Evolutionary conservation across 2,113 vertebrate genomes (phyloP), one percentile per base, ranked within the genome.

Genomic region (Bubo bubo): DNA sequence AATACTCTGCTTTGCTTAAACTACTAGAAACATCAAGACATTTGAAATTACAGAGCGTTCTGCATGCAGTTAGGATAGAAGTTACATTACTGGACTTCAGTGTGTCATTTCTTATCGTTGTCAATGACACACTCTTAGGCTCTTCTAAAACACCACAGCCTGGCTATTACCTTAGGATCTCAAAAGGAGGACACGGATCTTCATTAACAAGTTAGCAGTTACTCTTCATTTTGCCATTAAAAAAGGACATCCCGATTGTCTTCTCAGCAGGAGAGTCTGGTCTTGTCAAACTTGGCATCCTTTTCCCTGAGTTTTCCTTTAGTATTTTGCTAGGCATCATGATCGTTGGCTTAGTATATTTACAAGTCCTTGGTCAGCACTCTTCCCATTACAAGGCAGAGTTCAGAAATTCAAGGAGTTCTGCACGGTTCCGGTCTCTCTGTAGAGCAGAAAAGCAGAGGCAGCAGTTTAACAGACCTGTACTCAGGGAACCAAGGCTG

Each of bases 361-460:
- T 63, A 53, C 67, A 88, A 52, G 89, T 93, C 83, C 91, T 94
- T 59, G 52, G 34, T 73, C 64, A 85, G 71, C 35, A 52, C 80
- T 88, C 49, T 43, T 92, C 92, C 81, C 9, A 5, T 98, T 98
- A 99, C 93, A 99, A 96, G 50, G 99, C 98, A 30, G 99, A 99
- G 97, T 99, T 99, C 89, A 99, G 96, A 93, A 99, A 99, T 80
- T 99, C 98, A 52, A 99, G 98, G 81, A 99, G 98, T 92, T 99
- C 98, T 22, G 99, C 98, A 12, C 99, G 98, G 94, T 99, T 99
- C 97, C 99, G 98, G 96, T 99, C 98, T 84, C 98, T 98, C 99
- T 99, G 98, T 7, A 73, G 68, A 39, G 75, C 62, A 94, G 59
- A 96, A 93, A 91, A 75, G 63, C 86, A 96, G 55, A 89, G 15